Evolutionary conservation across 2,888 invertebrate species (phyloP), one percentile per base, ranked within the genome.

Genomic region (Cheilosia impressa): DNA sequence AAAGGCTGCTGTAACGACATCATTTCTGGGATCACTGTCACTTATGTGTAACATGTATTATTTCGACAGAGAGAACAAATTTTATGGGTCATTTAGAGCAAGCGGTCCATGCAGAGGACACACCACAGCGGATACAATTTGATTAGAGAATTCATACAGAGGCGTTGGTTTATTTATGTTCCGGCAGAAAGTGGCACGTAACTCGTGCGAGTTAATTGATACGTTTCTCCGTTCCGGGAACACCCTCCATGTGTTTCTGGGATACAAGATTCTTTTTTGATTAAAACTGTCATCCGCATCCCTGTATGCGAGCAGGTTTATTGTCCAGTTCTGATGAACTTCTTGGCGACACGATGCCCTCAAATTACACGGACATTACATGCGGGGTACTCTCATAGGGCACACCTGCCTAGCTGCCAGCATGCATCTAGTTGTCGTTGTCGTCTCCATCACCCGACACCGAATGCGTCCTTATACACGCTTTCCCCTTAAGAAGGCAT

Each of bases 21-120:
- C 53, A 72, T 80, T 72, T 80, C 45, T 22, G 53, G 60, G 66
- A 66, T 73, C 79, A 69, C 45, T 65, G 79, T 84, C 79, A 79
- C 13, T 38, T 38, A 38, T 75, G 63, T 84, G 79, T 58, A 65
- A 24, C 58, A 65, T 69, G 53, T 31, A 6, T 38, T 47, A 17
- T 43, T 55, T 47, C 47, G 71, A 47, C 58, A n/a, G 55, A 38
- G 27, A 55, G 65, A 71, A 60, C 69, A 65, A 79, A 84, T 84
- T 84, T 75, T 75, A 75, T 79, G 69, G 80, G 72, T 80, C 80
- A 80, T 80, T 80, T 68, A 65, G 80, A 73, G 22, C 73, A 72
- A 80, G 73, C 55, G 80, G 63, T 47, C 57, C 62, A 69, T 57
- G 57, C 31, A 22, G 31, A 19, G 15, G 7, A 27, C 9, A 34